phyloP scores from a whole-genome alignment of 2,888 invertebrate genomes.

The Cerceris ruficornis region DNA sequence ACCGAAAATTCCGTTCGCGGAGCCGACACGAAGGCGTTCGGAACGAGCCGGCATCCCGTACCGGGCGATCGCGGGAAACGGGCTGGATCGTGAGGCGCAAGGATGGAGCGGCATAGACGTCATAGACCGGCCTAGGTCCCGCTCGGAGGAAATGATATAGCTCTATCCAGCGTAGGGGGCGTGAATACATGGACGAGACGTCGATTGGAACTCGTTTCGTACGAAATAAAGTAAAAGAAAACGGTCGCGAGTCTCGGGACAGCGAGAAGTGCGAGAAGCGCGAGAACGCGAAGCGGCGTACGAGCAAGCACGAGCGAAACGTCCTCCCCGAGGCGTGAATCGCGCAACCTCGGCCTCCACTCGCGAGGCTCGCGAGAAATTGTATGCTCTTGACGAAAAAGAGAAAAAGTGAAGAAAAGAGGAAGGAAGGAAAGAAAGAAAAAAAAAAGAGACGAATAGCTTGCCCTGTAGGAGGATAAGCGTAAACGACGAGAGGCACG shows the following conservation, averaged over 20 bases:
- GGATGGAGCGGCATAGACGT: background rate
- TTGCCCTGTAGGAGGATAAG: too few species aligned
- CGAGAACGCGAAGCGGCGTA: conserved; percentile 32
- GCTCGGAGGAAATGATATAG: conserved; percentile 62
- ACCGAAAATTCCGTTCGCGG: background rate
- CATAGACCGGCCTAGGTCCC: conserved; percentile 63
- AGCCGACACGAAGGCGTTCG: background rate
- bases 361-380: too few species aligned
- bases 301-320: conserved; percentile 33
- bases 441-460: too few species aligned
- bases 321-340: background rate
- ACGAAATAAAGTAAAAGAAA: conserved; percentile 50
- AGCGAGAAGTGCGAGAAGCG: conserved; percentile 23
- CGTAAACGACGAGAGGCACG: too few species aligned
- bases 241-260: conserved; percentile 39
- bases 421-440: too few species aligned
- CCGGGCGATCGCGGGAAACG: background rate
- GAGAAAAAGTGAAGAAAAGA: too few species aligned
- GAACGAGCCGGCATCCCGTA: background rate
- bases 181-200: conserved; percentile 64
- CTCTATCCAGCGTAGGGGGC: conserved; percentile 49
- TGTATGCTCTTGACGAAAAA: too few species aligned
- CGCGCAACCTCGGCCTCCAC: too few species aligned
- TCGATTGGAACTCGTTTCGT: conserved; percentile 71
- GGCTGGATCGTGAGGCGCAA: background rate